Base-by-base conservation (phyloP, 2,888 invertebrate genomes). In the Galerucella pusilla region DNA sequence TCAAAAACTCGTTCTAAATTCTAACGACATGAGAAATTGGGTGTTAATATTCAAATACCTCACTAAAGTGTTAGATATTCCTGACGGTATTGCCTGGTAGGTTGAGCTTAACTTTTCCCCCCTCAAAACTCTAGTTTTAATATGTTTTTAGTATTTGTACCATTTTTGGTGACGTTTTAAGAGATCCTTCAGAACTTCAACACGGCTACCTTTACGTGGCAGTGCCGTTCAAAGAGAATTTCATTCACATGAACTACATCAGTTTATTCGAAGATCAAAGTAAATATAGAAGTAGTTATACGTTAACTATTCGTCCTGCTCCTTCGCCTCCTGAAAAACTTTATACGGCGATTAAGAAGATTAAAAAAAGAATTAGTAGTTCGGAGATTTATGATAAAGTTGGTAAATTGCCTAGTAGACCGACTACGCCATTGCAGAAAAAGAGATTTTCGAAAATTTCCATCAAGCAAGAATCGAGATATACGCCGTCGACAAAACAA, bases 121-220 rank as follows among this genome's bases (percentile, higher is more conserved):
- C 1, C 35, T 42, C 2, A 64, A 16, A 64, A 14, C 0, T 16
- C 6, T 20, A 64, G 10, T 14, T 46, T 46, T 20, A 14, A 35
- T 16, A 61, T 35, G 59, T 61, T 75, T 68, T 73, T 63, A 81
- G 79, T 11, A 20, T 81, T 11, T 77, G 74, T 46, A 78, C 74
- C 9, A 69, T 76, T 11, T 75, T 73, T 68, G 81, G 81, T 42
- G 76, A 78, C 42, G 52, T 71, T 45, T 65, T 81, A 28, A 54
- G 61, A 10, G 52, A 73, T 6, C 78, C 78, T 2, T 20, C 49
- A 20, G 69, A 80, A 60, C 49, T 82, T 16, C 75, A 78, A 61
- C 82, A 82, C 68, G 82, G 82, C 16, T 78, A 76, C 54, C 28
- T 80, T 14, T 82, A 82, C 25, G 77, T 82, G 1, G 82, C 78